A percentile compares a stretch with the other conserved stretches of the same genome.
phyloP scores from a whole-genome alignment of 2,888 invertebrate genomes.

The Limenitis arthemis region DNA sequence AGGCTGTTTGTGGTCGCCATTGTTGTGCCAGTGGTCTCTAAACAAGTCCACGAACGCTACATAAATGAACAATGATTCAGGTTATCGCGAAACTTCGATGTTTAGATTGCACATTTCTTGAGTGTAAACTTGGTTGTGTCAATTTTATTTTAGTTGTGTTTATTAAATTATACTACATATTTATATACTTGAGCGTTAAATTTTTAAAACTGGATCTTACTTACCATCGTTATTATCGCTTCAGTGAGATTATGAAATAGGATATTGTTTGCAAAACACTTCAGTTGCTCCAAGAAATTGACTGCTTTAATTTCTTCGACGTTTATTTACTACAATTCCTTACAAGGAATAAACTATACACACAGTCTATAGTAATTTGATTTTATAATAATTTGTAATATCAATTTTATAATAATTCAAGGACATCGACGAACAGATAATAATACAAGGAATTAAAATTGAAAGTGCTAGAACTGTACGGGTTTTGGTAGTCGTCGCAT shows the following conservation, averaged over 20 bases:
- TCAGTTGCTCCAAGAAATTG: slow-evolving; percentile 3
- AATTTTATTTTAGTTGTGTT: no score
- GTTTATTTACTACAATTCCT: background rate
- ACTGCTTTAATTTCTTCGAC: background rate
- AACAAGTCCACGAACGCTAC: slow-evolving; percentile 39
- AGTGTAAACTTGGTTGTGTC: background rate
- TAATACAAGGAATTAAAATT: no score
- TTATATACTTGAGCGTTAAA: background rate
- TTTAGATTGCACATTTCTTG: slow-evolving; percentile 1
- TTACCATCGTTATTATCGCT: slow-evolving; percentile 14
- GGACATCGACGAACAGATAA: no score
- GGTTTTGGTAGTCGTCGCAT: no score
- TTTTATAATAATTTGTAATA: no score
- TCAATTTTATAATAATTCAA: no score
- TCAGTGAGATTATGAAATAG: slow-evolving; percentile 32
- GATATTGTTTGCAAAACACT: slow-evolving; percentile 46
- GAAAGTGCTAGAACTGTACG: no score
- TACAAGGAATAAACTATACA: background rate
- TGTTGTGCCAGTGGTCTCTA: slow-evolving; percentile 36
- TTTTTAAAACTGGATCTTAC: slow-evolving; percentile 8
- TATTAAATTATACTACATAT: no score
- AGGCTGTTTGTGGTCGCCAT: slow-evolving; percentile 41
- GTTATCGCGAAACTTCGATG: slow-evolving; percentile 13
- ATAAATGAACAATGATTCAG: slow-evolving; percentile 25
- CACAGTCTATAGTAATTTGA: no score